A percentile compares a stretch with the other conserved stretches of the same genome.
phyloP scores from a whole-genome alignment of 2,888 invertebrate genomes.

The Agelastica alni region DNA sequence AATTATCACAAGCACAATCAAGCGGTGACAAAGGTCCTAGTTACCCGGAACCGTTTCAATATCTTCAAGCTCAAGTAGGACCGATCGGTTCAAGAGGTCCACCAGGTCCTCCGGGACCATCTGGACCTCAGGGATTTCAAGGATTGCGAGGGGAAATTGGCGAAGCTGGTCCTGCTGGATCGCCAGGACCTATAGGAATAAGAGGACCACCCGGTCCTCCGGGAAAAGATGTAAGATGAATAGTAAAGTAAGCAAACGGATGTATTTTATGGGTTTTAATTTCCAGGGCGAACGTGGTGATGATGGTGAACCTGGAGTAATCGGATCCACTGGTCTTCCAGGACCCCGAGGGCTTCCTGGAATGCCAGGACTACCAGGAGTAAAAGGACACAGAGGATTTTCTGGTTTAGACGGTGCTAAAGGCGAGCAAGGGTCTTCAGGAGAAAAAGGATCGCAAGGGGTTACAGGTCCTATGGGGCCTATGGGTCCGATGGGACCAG shows the following conservation, averaged over 20 bases:
- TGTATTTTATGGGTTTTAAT: no score
- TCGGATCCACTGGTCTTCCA: slow-evolving; percentile 71
- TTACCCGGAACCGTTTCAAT: slow-evolving; percentile 66
- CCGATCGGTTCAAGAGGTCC: slow-evolving; percentile 80
- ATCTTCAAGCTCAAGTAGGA: slow-evolving; percentile 79
- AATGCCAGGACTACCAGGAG: slow-evolving; percentile 78
- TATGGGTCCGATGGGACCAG: slow-evolving; percentile 73
- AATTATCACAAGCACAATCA: slow-evolving; percentile 71
- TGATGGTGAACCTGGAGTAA: slow-evolving; percentile 78
- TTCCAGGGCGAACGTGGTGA: slow-evolving; percentile 74
- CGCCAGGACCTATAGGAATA: slow-evolving; percentile 62
- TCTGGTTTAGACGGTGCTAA: slow-evolving; percentile 79
- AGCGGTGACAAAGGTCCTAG: slow-evolving; percentile 75
- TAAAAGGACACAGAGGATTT: slow-evolving; percentile 83
- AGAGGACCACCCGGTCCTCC: slow-evolving; percentile 71
- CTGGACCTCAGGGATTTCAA: slow-evolving; percentile 82
- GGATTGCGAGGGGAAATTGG: slow-evolving; percentile 80
- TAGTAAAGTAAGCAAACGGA: no score
- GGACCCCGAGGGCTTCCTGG: slow-evolving; percentile 76
- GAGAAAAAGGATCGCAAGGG: slow-evolving; percentile 77
- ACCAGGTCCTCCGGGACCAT: slow-evolving; percentile 63
- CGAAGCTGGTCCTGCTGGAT: slow-evolving; percentile 72
- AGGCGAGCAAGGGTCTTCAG: slow-evolving; percentile 75
- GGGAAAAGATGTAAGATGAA: slow-evolving; percentile 80
- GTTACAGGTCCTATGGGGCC: slow-evolving; percentile 71